These are phyloP conservation scores for Heterocephalus glaber DNA, from an alignment of 2,113 vertebrate species.

Conservation along the genomic window DNA sequence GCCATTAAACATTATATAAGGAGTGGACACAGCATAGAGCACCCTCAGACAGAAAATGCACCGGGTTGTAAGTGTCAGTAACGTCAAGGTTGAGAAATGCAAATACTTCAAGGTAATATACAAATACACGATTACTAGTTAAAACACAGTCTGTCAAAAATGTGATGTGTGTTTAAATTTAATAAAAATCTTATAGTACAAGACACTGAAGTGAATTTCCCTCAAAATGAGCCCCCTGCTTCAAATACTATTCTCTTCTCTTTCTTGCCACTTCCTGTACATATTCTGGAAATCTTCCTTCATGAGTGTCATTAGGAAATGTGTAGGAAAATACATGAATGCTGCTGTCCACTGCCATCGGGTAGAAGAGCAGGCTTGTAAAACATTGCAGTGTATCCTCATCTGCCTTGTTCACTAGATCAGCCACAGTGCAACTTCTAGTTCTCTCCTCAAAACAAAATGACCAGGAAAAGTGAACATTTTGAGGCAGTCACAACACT, in stretches of 20 bases:
- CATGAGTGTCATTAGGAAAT: background rate
- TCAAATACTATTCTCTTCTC: background rate
- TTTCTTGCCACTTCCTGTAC: background rate
- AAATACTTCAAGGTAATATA: background rate
- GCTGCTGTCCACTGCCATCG: background rate
- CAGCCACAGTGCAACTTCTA: background rate
- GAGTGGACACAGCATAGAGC: background rate
- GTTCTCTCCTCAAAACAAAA: background rate
- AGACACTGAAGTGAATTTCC: too few relatives aligned
- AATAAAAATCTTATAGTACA: background rate
- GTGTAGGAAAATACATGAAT: background rate
- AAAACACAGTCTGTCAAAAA: background rate
- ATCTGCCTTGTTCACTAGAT: rapidly evolving
- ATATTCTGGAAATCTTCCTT: background rate
- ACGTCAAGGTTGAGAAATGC: background rate
- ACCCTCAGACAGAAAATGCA: background rate
- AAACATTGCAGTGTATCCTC: background rate
- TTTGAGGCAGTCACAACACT: background rate
- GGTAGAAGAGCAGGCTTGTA: background rate
- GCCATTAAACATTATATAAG: background rate
- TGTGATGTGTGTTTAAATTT: background rate
- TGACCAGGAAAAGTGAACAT: background rate
- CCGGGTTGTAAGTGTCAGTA: background rate
- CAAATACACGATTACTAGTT: background rate
- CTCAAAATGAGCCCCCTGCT: too few relatives aligned